phyloP scores from a whole-genome alignment of 2,113 vertebrate genomes.

The Galemys pyrenaicus region DNA sequence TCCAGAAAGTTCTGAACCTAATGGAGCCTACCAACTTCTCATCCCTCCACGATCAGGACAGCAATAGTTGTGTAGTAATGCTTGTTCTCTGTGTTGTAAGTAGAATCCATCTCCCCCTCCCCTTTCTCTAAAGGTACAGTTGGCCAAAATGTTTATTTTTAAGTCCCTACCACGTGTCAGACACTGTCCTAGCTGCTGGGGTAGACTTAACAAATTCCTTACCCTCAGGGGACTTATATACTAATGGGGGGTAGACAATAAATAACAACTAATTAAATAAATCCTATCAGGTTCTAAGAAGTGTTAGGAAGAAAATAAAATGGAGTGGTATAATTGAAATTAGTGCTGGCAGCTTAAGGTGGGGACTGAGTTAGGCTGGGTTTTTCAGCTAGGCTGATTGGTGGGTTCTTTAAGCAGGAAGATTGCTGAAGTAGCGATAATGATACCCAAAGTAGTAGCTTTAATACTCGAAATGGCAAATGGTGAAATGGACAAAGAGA shows the following conservation, averaged over 20 bases:
- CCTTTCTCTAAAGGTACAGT: neutral
- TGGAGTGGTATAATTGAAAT: neutral
- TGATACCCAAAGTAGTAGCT: neutral
- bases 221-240: neutral
- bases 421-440: neutral
- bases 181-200: neutral
- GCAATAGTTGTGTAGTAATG: neutral
- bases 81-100: neutral
- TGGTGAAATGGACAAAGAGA: conserved; percentile 9
- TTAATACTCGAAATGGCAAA: conserved; percentile 19
- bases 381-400: neutral
- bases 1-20: conserved; percentile 6
- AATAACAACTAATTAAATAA: neutral
- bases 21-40: neutral
- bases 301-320: conserved; percentile 43
- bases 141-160: neutral
- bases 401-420: neutral
- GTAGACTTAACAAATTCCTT: conserved; percentile 11
- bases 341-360: neutral
- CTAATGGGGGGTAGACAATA: neutral
- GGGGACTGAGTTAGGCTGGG: neutral
- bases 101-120: neutral
- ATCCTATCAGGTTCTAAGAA: neutral
- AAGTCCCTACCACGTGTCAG: neutral
- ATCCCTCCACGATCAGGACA: neutral